Base-by-base conservation (phyloP, 2,797 vertebrate genomes). In the Myotis myotis region DNA sequence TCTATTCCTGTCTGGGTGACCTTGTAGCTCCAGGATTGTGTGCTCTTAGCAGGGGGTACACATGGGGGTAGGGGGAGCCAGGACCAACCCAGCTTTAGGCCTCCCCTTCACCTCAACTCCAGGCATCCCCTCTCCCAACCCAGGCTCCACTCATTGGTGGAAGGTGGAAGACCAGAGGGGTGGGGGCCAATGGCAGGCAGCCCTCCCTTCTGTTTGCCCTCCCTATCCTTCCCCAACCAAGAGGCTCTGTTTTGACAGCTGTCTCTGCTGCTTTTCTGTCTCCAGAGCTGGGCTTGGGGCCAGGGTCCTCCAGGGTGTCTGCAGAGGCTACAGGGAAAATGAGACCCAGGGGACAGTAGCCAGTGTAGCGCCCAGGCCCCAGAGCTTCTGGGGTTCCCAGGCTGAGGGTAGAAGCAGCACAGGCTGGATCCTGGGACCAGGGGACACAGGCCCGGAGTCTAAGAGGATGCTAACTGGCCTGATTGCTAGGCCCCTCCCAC, bases 201-300 rank as follows among this genome's bases (percentile, higher is more conserved):
- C 83, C 64, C 41, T 87, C 38, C 38, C 41, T 55, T 83, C 47
- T 57, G 68, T 88, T 36, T 47, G 60, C 60, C 49, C 66, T 83
- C 20, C n/a, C 68, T 20, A 68, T 33, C 62, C 92, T 81, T 91
- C 76, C 93, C 68, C 76, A 62, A 76, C 82, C 51, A 94, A 95
- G 92, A 66, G 28, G 44, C 71, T 94, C 95, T 97, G 96, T 97
- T 97, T 96, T 96, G 93, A 97, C 97, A 97, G 96, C 97, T 97
- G 96, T 94, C 94, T 97, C 94, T 96, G 87, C 93, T 94, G 91
- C 96, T 96, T 90, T 97, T 97, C 95, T 95, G 82, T 97, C 95
- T 97, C 93, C 55, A 96, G 94, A 94, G 88, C 94, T 96, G 97
- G 94, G 93, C 95, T 91, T 76, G 76, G 66, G 95, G 95, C 96